Evolutionary conservation across 2,113 vertebrate genomes (phyloP).

Genomic region (Casuarius casuarius): DNA sequence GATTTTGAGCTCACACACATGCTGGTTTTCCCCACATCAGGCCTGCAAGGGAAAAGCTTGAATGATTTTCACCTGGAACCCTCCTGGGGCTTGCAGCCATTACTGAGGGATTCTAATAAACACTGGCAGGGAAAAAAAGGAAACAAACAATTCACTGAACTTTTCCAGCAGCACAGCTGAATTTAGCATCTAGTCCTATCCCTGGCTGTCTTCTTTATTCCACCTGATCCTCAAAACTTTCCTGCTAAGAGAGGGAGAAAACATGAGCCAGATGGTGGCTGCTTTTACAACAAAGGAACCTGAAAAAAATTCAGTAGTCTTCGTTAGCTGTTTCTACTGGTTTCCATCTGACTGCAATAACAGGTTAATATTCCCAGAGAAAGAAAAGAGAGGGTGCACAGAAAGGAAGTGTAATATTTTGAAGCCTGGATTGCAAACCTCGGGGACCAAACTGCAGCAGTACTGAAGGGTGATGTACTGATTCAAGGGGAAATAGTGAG

Average conservation of each 20-base stretch:
- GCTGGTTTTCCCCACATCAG: not conserved
- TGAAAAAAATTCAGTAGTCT: not conserved
- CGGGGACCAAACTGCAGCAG: not conserved
- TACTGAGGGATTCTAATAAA: not conserved
- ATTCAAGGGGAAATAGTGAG: not conserved
- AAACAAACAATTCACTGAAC: not conserved
- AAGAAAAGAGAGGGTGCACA: not conserved
- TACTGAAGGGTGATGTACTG: not conserved
- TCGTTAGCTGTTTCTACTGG: not conserved
- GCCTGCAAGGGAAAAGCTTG: slow-evolving; percentile 16
- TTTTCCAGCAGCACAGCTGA: not conserved
- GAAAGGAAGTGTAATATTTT: not conserved
- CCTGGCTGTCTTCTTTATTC: not conserved
- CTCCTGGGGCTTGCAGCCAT: not conserved
- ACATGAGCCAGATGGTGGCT: not conserved
- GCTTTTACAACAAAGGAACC: not conserved
- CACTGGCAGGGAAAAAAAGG: not conserved
- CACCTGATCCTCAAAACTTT: not conserved
- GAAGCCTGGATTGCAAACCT: not conserved
- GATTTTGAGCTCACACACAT: not conserved
- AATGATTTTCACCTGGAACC: slow-evolving; percentile 38
- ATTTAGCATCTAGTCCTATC: not conserved
- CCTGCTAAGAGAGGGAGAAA: not conserved
- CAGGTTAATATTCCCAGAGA: not conserved
- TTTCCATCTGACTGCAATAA: not conserved